Base-by-base conservation (phyloP, 35 echinoderm and acorn worm genomes). In the Heliocidaris tuberculata region DNA sequence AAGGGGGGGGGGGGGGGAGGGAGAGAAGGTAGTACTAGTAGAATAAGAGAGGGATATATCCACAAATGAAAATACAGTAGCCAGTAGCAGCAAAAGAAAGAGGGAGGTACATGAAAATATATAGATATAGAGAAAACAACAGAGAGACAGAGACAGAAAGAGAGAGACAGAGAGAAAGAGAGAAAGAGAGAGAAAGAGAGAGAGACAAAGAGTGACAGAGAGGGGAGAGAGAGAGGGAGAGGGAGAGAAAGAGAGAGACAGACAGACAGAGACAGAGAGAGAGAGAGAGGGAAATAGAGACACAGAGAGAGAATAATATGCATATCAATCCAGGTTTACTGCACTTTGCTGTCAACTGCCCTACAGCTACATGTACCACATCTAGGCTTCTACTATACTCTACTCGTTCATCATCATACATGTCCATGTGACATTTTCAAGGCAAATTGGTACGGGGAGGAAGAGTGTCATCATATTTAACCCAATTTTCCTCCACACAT, bases 381-480 rank as follows among this genome's bases (percentile, higher is more conserved):
- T 78, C 65, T 8, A 78, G 65, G 19, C 7, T 78, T 78, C 65
- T 78, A 78, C 65, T n/a, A 52, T 52, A 27, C 65, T 78, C 65
- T 24, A 78, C 65, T 78, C 65, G 65, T 78, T 78, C 65, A 78
- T 78, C 65, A 78, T n/a, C 65, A 78, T 78, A 78, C 65, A 27
- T 78, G 65, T 78, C n/a, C 65, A 78, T 78, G 65, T 89, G 87
- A 89, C 87, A 89, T 89, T 89, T 89, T 89, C 31, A 32, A 48
- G 47, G 87, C 87, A 48, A 89, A 48, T 89, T 78, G 65, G 87
- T 48, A 48, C 47, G 87, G 87, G 87, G 47, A 89, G 87, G 87
- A 47, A 89, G 7, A 89, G 31, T 89, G 87, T 89, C 87, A 48
- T 89, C 87, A 89, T 89, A 47, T 89, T 89, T 89, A 89, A 89